Evolutionary conservation across 2,797 vertebrate genomes (phyloP).

Genomic region (Rallus crepitans): DNA sequence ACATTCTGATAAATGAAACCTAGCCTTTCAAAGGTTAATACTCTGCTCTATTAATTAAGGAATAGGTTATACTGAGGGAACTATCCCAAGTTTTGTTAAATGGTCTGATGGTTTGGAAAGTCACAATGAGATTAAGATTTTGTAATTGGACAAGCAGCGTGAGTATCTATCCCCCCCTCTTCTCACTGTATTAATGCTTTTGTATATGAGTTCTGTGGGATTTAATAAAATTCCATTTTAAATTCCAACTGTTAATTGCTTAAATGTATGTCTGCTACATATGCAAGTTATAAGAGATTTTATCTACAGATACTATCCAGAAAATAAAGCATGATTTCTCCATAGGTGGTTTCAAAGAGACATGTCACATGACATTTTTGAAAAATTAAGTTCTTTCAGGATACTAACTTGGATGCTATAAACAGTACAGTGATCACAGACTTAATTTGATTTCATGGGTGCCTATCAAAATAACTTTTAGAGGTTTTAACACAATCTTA

Average conservation of each 20-base stretch:
- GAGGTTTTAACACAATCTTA: neutral
- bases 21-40: neutral
- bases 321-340: neutral
- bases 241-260: neutral
- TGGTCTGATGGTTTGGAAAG: conserved; percentile 3
- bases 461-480: neutral
- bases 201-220: neutral
- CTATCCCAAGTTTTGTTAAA: conserved; percentile 22
- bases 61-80: neutral
- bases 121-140: neutral
- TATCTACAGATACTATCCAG: neutral
- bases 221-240: neutral
- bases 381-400: neutral
- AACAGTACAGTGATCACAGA: neutral
- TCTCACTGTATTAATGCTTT: neutral
- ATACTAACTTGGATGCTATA: neutral
- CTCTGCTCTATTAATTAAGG: neutral
- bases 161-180: neutral
- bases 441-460: neutral
- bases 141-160: neutral
- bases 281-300: neutral
- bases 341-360: neutral
- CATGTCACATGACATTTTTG: neutral
- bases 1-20: neutral
- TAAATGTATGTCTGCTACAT: neutral